phyloP scores from a whole-genome alignment of 2,113 vertebrate species.

The human region DNA sequence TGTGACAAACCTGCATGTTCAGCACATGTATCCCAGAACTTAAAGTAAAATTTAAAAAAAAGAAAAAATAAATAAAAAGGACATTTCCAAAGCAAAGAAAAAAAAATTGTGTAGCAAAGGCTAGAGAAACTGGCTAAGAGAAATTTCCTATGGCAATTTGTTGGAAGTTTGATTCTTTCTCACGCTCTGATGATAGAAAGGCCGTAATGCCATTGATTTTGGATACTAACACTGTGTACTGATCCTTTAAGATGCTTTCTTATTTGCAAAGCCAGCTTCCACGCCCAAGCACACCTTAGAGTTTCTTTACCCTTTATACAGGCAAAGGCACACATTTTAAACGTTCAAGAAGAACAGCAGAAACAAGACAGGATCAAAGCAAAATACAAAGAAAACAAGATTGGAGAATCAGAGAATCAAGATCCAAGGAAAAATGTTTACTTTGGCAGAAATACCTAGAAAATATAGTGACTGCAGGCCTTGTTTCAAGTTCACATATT shows the following conservation, averaged over 20 bases:
- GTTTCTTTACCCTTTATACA: neutral
- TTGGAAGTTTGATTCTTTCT: neutral
- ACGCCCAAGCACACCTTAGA: neutral
- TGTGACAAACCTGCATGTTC: too few relatives aligned
- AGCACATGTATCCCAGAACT: too few relatives aligned
- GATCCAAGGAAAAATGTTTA: neutral
- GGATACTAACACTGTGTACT: neutral
- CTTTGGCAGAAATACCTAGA: constrained; percentile 24
- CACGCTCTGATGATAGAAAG: neutral
- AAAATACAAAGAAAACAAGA: constrained; percentile 26
- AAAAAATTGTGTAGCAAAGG: neutral
- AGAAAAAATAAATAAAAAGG: neutral
- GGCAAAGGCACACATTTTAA: neutral
- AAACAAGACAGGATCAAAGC: constrained; percentile 24
- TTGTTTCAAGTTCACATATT: neutral
- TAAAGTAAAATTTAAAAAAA: neutral
- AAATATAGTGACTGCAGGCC: neutral
- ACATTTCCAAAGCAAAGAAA: neutral
- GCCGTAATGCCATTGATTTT: neutral
- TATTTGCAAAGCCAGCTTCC: neutral
- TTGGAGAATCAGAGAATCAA: neutral
- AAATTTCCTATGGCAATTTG: neutral
- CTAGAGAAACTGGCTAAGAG: neutral
- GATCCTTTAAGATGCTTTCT: neutral
- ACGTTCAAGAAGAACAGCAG: neutral